A percentile compares a stretch with the other conserved stretches of the same genome.
Evolutionary conservation across 2,888 invertebrate genomes (phyloP).

Genomic region (Chymomyza caudatula): DNA sequence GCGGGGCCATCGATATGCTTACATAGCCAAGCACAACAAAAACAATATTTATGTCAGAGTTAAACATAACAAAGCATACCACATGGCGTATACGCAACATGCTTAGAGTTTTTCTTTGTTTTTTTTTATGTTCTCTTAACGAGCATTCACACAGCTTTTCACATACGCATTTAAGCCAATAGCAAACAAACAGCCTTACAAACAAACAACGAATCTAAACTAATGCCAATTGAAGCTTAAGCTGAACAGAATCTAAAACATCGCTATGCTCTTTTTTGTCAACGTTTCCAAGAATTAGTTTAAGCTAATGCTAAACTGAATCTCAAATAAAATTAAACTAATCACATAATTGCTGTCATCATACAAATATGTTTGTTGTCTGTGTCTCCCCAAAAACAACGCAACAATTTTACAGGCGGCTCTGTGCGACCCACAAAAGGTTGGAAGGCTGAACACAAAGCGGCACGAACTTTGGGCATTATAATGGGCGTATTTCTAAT

Average conservation of each 20-base stretch:
- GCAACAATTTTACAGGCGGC: slow-evolving; percentile 70
- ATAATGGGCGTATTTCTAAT: slow-evolving; percentile 97
- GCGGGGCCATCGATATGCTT: slow-evolving; percentile 37
- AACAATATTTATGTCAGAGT: slow-evolving; percentile 54
- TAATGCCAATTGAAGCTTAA: neutral
- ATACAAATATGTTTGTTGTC: neutral
- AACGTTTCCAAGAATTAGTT: slow-evolving; percentile 4
- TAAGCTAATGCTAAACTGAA: slow-evolving; percentile 1
- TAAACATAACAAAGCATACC: slow-evolving; percentile 52
- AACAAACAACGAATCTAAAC: neutral
- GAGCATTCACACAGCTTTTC: neutral
- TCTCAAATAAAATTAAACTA: slow-evolving; percentile 18
- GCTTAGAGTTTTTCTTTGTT: slow-evolving; percentile 20
- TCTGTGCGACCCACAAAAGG: slow-evolving; percentile 86
- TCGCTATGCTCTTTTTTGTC: neutral
- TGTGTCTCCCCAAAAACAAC: slow-evolving; percentile 29
- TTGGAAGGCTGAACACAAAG: slow-evolving; percentile 94
- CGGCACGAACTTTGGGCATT: slow-evolving; percentile 95
- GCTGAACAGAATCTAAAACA: neutral
- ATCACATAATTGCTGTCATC: slow-evolving; percentile 34
- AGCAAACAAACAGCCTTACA: neutral
- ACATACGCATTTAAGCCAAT: slow-evolving; percentile 13
- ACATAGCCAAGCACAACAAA: slow-evolving; percentile 22
- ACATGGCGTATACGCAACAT: slow-evolving; percentile 37
- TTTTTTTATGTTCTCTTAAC: neutral